phyloP scores from a whole-genome alignment of 2,113 vertebrate genomes.

The Lepisosteus osseus region DNA sequence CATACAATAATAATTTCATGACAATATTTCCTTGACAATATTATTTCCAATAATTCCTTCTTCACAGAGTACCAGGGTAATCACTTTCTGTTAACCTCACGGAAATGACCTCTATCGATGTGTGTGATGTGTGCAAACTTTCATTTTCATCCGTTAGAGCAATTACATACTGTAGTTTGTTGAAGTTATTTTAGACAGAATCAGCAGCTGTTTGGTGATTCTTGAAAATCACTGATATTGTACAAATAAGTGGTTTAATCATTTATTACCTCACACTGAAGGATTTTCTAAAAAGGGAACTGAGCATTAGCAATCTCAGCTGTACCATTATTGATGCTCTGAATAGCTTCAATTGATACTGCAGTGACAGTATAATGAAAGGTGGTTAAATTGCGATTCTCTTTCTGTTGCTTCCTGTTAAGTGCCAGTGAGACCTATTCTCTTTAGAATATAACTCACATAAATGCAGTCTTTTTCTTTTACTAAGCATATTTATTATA shows the following conservation, averaged over 20 bases:
- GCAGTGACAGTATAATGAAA: conserved; percentile 44
- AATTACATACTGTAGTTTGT: neutral
- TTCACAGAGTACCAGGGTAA: too few relatives aligned
- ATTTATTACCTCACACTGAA: conserved; percentile 38
- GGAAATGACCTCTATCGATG: too few relatives aligned
- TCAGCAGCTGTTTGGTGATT: conserved; percentile 21
- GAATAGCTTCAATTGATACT: conserved; percentile 12
- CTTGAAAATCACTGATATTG: conserved; percentile 32
- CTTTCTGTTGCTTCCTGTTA: conserved; percentile 12
- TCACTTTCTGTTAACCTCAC: too few relatives aligned
- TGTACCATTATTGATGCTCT: conserved; percentile 45
- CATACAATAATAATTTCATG: too few relatives aligned
- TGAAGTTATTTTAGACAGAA: conserved; percentile 6
- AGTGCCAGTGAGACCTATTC: too few relatives aligned
- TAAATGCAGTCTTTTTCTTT: too few relatives aligned
- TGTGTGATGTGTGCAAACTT: too few relatives aligned
- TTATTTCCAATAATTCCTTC: too few relatives aligned
- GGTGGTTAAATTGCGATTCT: conserved; percentile 36
- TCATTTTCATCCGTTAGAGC: too few relatives aligned
- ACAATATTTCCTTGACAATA: too few relatives aligned
- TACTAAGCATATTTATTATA: too few relatives aligned
- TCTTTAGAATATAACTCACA: too few relatives aligned
- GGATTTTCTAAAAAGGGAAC: conserved; percentile 14
- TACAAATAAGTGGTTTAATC: conserved; percentile 31
- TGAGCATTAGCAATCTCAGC: conserved; percentile 13